Base-by-base conservation (phyloP, 2,888 invertebrate genomes). In the Hipparchia sbordonii region DNA sequence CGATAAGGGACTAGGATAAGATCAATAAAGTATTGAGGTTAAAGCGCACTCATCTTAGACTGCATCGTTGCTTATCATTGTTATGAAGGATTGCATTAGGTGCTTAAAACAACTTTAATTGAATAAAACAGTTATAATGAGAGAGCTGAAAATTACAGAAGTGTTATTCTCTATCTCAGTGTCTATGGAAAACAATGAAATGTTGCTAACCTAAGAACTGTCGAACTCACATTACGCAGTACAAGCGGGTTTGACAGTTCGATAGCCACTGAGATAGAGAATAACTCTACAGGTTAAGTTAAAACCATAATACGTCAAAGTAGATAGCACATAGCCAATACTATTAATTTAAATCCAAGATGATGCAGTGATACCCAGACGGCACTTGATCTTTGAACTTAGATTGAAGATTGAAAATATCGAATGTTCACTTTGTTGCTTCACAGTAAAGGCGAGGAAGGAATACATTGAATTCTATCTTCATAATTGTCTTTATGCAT, bases 341-440 rank as follows among this genome's bases (percentile, higher is more conserved):
- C 23, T 23, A 2, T 48, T 48, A 62, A 62, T 65, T 52, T 65
- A 65, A 51, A 65, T 33, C 33, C 65, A 65, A 51, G 51, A 65
- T 65, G 51, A 65, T 65, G 51, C 23, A 65, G 62, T 63, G 52
- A 65, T 52, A 52, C 7, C 23, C 65, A 65, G 65, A 52, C 52
- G 52, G 12, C 65, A 52, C 33, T 67, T 67, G 45, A 67, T 67
- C 67, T 67, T 67, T 67, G 56, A 67, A 67, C 67, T 67, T 57
- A 52, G 51, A 67, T 67, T 67, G 45, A 13, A 57, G 67, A 56
- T 57, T 67, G 67, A 57, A 67, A 67, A 67, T 67, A 46, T 45
- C 45, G 46, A 67, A 67, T 12, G 65, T 10, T 48, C 63, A 12
- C 6, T 46, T 6, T 48, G 6, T 65, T 65, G 65, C 52, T 33